A percentile compares a stretch with the other conserved stretches of the same genome.
These are phyloP conservation scores for Oikopleura albicans DNA, from an alignment of 23 tunicate genomes.

Conservation along the genomic window DNA sequence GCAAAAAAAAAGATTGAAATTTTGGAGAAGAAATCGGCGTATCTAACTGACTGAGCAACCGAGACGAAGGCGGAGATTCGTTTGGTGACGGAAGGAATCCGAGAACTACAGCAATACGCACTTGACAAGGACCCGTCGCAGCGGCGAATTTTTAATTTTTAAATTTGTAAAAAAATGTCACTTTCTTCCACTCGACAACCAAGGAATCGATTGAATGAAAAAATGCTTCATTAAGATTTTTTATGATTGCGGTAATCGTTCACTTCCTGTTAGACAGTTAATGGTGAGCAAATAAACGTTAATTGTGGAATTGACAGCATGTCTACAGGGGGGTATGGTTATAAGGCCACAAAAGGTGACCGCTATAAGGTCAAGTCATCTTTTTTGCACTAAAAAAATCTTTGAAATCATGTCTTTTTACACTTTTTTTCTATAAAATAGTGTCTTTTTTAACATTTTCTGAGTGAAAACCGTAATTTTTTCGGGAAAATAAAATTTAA, in stretches of 20 bases:
- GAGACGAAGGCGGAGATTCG: background rate
- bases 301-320: no score
- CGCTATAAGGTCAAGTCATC: no score
- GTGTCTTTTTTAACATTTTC: no score
- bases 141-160: background rate
- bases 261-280: no score
- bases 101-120: background rate
- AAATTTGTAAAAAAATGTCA: background rate
- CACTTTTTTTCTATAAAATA: no score
- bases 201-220: background rate
- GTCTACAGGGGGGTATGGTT: no score
- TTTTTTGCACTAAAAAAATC: no score
- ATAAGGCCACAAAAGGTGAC: no score
- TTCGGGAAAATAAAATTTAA: no score
- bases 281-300: background rate
- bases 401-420: no score
- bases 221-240: background rate
- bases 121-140: background rate
- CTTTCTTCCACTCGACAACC: background rate
- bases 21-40: background rate
- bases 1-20: background rate
- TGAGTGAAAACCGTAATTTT: no score
- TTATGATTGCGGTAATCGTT: no score
- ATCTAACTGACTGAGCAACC: background rate
- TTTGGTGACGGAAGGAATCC: constrained; percentile 6